phyloP scores from a whole-genome alignment of 1,140 invertebrate genomes.

The Danaus plexippus region DNA sequence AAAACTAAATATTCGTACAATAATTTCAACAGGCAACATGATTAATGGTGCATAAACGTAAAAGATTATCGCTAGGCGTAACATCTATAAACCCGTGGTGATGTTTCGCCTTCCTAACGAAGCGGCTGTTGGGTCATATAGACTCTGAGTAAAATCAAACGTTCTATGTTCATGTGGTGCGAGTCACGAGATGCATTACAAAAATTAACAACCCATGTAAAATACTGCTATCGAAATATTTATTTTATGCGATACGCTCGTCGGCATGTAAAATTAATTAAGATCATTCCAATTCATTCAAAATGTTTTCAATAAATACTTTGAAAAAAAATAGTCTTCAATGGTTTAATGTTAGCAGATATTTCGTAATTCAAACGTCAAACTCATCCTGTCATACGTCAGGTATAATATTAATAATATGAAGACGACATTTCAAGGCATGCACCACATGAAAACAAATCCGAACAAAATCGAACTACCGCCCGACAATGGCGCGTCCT shows the following conservation, averaged over 20 bases:
- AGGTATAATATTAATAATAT: too few species aligned
- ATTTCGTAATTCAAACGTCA: too few species aligned
- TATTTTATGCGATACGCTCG: too few species aligned
- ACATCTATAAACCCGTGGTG: conserved; percentile 36
- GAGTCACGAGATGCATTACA: conserved; percentile 14
- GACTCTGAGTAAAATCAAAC: conserved; percentile 46
- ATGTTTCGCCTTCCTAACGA: conserved; percentile 51
- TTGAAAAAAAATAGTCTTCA: too few species aligned
- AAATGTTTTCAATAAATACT: too few species aligned
- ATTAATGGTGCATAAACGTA: conserved; percentile 43
- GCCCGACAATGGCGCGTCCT: conserved; percentile 57
- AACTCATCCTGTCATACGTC: too few species aligned
- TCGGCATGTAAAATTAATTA: too few species aligned
- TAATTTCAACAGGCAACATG: conserved; percentile 21
- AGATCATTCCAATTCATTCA: too few species aligned
- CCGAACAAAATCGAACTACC: conserved; percentile 64
- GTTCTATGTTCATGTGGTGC: conserved; percentile 20
- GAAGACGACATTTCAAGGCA: conserved; percentile 1
- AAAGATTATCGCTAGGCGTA: conserved; percentile 39
- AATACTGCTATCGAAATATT: too few species aligned
- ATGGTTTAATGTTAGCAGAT: too few species aligned
- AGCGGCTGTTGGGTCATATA: conserved; percentile 45
- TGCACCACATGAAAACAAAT: conserved; percentile 36
- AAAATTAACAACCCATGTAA: conserved; percentile 8
- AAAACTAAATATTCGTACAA: too few species aligned